These are phyloP conservation scores for Alauda arvensis DNA, from an alignment of 2,797 vertebrate species.

Conservation along the genomic window DNA sequence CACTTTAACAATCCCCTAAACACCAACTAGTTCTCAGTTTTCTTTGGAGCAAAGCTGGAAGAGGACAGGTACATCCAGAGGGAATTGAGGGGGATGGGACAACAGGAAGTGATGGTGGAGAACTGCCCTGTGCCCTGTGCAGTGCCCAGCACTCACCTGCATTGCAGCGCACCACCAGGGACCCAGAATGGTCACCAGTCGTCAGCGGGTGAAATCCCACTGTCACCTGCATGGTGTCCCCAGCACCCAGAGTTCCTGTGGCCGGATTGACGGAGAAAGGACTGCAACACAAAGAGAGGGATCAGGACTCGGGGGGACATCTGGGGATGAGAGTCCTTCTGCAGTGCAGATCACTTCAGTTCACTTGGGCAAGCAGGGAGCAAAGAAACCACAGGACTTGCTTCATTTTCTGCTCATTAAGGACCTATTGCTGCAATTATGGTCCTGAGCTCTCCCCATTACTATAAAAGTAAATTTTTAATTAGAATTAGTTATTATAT, in stretches of 20 bases:
- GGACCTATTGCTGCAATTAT: too few relatives aligned
- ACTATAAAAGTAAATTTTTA: too few relatives aligned
- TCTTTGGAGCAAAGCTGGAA: background rate
- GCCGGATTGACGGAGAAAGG: constrained; percentile 82
- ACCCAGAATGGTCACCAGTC: constrained; percentile 68
- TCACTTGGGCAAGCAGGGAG: background rate
- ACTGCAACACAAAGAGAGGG: constrained; percentile 62
- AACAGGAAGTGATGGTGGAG: background rate
- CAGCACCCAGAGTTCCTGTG: constrained; percentile 72
- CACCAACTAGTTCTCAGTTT: background rate
- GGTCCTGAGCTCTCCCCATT: background rate
- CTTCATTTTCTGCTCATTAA: too few relatives aligned
- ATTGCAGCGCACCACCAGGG: constrained; percentile 75
- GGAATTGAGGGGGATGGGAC: background rate
- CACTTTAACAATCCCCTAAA: background rate
- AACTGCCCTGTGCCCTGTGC: too few relatives aligned
- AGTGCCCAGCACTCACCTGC: too few relatives aligned
- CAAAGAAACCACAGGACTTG: background rate
- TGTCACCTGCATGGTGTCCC: constrained; percentile 78
- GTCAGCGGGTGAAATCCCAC: constrained; percentile 80
- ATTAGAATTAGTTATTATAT: too few relatives aligned
- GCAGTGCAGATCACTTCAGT: background rate
- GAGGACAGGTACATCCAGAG: background rate
- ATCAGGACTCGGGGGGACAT: background rate
- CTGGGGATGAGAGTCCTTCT: rapidly evolving